These are phyloP conservation scores for Lymantria dispar DNA, from an alignment of 2,888 invertebrate genomes.

Conservation along the genomic window DNA sequence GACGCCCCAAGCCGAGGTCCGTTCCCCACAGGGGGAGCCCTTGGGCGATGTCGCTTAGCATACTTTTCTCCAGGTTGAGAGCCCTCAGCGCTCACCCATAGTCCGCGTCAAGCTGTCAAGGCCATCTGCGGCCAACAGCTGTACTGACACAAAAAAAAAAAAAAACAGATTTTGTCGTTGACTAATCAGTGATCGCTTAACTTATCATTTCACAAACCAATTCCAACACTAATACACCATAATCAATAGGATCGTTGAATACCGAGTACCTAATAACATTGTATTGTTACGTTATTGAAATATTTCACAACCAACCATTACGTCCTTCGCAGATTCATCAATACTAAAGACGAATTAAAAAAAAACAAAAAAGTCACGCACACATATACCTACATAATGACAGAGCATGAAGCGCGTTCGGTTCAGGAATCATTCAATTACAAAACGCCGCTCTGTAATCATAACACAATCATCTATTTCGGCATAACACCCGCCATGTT, in stretches of 20 bases:
- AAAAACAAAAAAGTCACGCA: conserved; percentile 11
- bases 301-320: conserved; percentile 22
- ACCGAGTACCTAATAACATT: conserved; percentile 6
- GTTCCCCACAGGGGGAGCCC: no score
- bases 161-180: no score
- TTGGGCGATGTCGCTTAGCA: no score
- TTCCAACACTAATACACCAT: conserved; percentile 1
- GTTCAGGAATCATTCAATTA: conserved; percentile 48
- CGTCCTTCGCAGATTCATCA: conserved; percentile 34
- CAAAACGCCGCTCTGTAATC: conserved; percentile 67
- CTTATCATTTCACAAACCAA: neutral
- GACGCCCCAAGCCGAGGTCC: no score
- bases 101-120: no score
- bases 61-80: no score
- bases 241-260: conserved; percentile 5
- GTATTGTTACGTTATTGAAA: conserved; percentile 12
- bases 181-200: no score
- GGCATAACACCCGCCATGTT: conserved; percentile 45
- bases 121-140: no score
- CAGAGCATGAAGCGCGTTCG: conserved; percentile 36
- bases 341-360: conserved; percentile 36
- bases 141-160: no score
- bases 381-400: conserved; percentile 44
- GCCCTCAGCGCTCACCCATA: no score
- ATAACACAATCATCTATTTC: conserved; percentile 69